A percentile compares a stretch with the other conserved stretches of the same genome.
phyloP scores from a whole-genome alignment of 2,888 invertebrate genomes.

The Drosophila sordidula region DNA sequence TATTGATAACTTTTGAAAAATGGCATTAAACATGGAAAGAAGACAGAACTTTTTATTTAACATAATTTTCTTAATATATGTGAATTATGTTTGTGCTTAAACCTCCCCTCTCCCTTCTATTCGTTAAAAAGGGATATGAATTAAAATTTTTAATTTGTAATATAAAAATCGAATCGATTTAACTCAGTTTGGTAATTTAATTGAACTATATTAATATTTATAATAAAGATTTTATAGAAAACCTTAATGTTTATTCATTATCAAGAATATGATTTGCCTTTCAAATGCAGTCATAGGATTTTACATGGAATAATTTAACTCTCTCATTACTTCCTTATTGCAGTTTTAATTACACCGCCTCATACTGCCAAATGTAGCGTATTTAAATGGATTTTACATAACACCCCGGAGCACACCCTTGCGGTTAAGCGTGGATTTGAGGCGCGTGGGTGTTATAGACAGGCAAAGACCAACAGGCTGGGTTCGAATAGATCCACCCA shows the following conservation, averaged over 20 bases:
- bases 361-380: constrained; percentile 34
- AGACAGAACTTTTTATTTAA: too few relatives aligned
- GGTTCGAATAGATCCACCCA: constrained; percentile 37
- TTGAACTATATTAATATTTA: too few relatives aligned
- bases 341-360: constrained; percentile 31
- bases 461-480: constrained; percentile 25
- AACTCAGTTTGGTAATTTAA: too few relatives aligned
- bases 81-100: too few relatives aligned
- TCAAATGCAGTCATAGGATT: not conserved
- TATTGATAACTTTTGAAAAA: too few relatives aligned
- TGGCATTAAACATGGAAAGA: too few relatives aligned
- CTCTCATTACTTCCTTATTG: constrained; percentile 23
- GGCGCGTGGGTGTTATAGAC: constrained; percentile 32
- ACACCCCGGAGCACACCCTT: constrained; percentile 34
- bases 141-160: too few relatives aligned
- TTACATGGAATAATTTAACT: not conserved
- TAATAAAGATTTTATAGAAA: not conserved
- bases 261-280: not conserved
- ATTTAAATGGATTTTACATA: constrained; percentile 40
- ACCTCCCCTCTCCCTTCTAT: too few relatives aligned
- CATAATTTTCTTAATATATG: too few relatives aligned
- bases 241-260: not conserved
- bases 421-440: not conserved
- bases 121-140: too few relatives aligned
- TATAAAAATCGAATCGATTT: too few relatives aligned